Conservation (phyloP, 2,113 vertebrate species). For the Chaenogobius annularis region DNA sequence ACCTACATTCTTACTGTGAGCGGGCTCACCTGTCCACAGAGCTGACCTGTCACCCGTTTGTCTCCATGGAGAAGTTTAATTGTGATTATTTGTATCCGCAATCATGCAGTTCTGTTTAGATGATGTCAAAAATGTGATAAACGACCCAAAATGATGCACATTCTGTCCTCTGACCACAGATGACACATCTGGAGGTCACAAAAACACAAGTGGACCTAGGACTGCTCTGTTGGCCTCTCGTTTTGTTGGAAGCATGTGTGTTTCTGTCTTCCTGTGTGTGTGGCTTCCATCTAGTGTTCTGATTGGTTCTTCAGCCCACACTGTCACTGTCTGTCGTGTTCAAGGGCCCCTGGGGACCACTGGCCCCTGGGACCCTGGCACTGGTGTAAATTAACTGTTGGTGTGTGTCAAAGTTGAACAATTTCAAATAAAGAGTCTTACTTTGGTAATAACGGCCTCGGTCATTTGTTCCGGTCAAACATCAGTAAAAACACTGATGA, state of each 20-base stretch:
- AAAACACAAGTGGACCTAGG: too few relatives aligned
- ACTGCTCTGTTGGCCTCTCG: neutral
- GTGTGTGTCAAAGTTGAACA: conserved; percentile 82
- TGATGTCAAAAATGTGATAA: too few relatives aligned
- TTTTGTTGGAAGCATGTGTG: neutral
- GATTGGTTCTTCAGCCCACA: conserved; percentile 74
- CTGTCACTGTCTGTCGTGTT: conserved; percentile 73
- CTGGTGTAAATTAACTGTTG: conserved; percentile 85
- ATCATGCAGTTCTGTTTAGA: too few relatives aligned
- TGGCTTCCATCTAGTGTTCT: conserved; percentile 59
- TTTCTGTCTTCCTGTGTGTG: neutral
- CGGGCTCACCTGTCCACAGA: too few relatives aligned
- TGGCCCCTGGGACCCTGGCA: conserved; percentile 29
- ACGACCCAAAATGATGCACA: too few relatives aligned
- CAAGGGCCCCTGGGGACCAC: conserved; percentile 65
- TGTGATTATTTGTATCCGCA: too few relatives aligned
- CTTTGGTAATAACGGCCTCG: conserved; percentile 71
- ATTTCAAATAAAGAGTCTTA: conserved; percentile 82
- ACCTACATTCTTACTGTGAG: too few relatives aligned
- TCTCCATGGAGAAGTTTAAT: too few relatives aligned
- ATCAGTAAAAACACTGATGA: too few relatives aligned
- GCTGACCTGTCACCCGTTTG: too few relatives aligned
- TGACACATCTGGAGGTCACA: too few relatives aligned
- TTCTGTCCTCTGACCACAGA: too few relatives aligned
- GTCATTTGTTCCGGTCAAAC: neutral